Conservation (phyloP, 2,888 invertebrate species). For the Polydrusus pterygomalis region DNA sequence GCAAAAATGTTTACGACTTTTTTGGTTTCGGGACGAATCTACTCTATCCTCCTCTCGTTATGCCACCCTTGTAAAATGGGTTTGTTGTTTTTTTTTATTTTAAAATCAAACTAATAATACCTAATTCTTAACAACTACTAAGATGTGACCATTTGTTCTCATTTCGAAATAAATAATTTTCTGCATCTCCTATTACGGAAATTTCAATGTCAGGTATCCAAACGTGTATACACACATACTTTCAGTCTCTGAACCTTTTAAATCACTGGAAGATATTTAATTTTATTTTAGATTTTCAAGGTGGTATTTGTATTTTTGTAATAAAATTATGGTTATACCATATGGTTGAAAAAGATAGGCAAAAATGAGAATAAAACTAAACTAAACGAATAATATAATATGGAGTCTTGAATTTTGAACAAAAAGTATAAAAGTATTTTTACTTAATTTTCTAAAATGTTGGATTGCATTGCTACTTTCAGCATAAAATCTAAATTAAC, state of each 20-base stretch:
- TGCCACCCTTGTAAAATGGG: too few species aligned
- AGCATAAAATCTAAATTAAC: too few species aligned
- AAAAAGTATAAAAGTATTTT: too few species aligned
- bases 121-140: background rate
- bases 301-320: constrained; percentile 8
- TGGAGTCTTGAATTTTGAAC: background rate
- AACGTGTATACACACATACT: constrained; percentile 11
- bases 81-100: too few species aligned
- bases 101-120: too few species aligned
- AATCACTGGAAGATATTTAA: constrained; percentile 14
- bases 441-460: too few species aligned
- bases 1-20: too few species aligned
- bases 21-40: too few species aligned
- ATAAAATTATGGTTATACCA: background rate
- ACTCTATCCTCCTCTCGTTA: too few species aligned
- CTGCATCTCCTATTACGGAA: constrained; percentile 32
- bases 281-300: constrained; percentile 18
- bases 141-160: constrained; percentile 17
- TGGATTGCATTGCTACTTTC: too few species aligned
- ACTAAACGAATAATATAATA: background rate
- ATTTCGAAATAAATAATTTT: constrained; percentile 8
- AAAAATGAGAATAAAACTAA: background rate
- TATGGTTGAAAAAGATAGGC: constrained; percentile 11
- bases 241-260: constrained; percentile 25
- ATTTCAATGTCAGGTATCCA: constrained; percentile 27